Percentiles rank a stretch among this genome's conserved stretches.
phyloP scores from a whole-genome alignment of 2,888 invertebrate genomes.

The Buathra laborator region DNA sequence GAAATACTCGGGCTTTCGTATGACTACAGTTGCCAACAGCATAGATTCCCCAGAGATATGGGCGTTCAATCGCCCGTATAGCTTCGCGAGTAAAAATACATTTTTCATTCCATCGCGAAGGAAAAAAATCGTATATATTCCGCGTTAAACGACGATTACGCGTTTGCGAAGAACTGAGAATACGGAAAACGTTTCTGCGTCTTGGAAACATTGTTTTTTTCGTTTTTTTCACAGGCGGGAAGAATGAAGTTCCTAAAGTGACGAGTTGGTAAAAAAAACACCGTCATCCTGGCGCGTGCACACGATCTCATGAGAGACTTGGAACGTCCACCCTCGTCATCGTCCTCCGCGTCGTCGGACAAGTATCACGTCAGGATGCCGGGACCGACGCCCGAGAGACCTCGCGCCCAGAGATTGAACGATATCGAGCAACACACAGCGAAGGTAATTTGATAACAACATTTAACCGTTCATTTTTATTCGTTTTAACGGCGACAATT shows the following conservation, averaged over 20 bases:
- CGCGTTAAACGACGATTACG: background rate
- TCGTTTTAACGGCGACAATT: background rate
- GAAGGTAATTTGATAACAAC: conserved; percentile 75
- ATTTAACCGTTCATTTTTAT: background rate
- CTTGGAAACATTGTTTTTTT: background rate
- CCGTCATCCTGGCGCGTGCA: conserved; percentile 81
- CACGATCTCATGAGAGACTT: conserved; percentile 80
- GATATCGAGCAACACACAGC: conserved; percentile 83
- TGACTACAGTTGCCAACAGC: background rate
- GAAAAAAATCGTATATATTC: background rate
- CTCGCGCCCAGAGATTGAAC: conserved; percentile 83
- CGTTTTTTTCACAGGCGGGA: background rate
- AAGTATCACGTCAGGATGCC: conserved; percentile 80
- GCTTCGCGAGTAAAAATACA: conserved; percentile 7
- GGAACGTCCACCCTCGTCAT: conserved; percentile 77
- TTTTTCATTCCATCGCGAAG: background rate
- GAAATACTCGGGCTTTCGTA: conserved; percentile 38
- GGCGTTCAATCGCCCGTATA: conserved; percentile 25
- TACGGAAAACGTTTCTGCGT: background rate
- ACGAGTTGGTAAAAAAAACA: conserved; percentile 17
- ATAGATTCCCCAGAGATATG: conserved; percentile 27
- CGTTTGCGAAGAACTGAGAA: background rate
- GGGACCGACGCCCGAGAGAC: conserved; percentile 82
- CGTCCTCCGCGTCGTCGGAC: conserved; percentile 79
- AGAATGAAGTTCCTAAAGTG: conserved; percentile 64